Percentiles rank a stretch among this genome's conserved stretches.
Evolutionary conservation across 2,113 vertebrate genomes (phyloP).

Genomic region (Dascyllus trimaculatus): DNA sequence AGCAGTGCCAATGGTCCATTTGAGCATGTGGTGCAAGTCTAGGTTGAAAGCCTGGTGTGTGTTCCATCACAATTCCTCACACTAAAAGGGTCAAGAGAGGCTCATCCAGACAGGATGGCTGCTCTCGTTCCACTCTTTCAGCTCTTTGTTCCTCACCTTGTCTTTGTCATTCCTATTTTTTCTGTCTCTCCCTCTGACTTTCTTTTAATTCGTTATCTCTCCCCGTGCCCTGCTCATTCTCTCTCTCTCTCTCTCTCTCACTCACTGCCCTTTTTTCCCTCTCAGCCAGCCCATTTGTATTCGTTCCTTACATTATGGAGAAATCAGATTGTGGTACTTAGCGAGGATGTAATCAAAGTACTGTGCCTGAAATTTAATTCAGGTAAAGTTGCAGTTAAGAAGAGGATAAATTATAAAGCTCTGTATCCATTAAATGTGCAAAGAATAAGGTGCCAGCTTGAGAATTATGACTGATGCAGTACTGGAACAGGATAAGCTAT

Average conservation of each 20-base stretch:
- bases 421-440: slow-evolving; percentile 42
- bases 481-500: slow-evolving; percentile 51
- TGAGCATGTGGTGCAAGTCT: slow-evolving; percentile 24
- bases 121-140: slow-evolving; percentile 41
- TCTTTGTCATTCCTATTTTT: slow-evolving; percentile 25
- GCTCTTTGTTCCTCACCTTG: slow-evolving; percentile 39
- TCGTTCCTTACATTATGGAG: slow-evolving; percentile 42
- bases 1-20: slow-evolving; percentile 32
- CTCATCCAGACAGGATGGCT: slow-evolving; percentile 42
- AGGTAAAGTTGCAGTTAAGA: slow-evolving; percentile 59
- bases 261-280: slow-evolving; percentile 36
- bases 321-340: slow-evolving; percentile 55
- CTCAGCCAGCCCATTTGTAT: slow-evolving; percentile 52
- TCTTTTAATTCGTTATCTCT: slow-evolving; percentile 45
- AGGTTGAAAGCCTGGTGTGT: slow-evolving; percentile 55
- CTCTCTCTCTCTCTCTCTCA: slow-evolving; percentile 35
- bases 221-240: slow-evolving; percentile 1
- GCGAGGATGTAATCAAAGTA: slow-evolving; percentile 52
- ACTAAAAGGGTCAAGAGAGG: slow-evolving; percentile 63
- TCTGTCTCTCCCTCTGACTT: slow-evolving; percentile 11
- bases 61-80: slow-evolving; percentile 33
- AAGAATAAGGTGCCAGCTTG: slow-evolving; percentile 46
- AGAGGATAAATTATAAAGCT: slow-evolving; percentile 50
- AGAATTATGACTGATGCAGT: slow-evolving; percentile 67
- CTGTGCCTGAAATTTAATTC: slow-evolving; percentile 51